Conservation (phyloP, 1,140 invertebrate genomes). For the Bombus fervidus region DNA sequence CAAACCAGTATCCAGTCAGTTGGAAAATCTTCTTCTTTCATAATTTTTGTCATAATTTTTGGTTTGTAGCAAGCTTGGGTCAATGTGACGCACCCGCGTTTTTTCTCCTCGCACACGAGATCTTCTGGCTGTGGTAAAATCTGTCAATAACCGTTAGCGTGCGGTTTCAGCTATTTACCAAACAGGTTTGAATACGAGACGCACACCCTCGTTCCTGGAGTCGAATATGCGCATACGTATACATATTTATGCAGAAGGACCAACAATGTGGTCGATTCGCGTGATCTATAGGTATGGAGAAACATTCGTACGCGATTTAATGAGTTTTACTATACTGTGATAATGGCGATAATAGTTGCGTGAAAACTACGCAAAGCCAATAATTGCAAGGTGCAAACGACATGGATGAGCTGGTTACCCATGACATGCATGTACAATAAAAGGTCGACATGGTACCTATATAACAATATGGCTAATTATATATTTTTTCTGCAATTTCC, state of each 20-base stretch:
- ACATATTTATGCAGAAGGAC: constrained; percentile 16
- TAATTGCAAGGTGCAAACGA: neutral
- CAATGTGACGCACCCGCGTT: neutral
- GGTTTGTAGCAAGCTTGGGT: neutral
- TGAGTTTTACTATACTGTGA: constrained; percentile 7
- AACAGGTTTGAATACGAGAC: constrained; percentile 58
- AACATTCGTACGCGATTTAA: constrained; percentile 40
- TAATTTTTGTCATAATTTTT: neutral
- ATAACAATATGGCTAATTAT: too few species aligned
- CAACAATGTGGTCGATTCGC: neutral
- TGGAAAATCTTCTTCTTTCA: neutral
- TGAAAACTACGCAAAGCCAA: neutral
- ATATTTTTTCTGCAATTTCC: neutral
- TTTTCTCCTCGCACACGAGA: neutral
- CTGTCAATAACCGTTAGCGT: constrained; percentile 58
- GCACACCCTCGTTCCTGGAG: constrained; percentile 21
- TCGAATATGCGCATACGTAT: neutral
- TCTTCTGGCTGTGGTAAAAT: constrained; percentile 48
- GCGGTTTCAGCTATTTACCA: constrained; percentile 53
- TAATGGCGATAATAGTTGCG: neutral
- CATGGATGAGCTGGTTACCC: too few species aligned
- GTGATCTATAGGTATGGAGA: constrained; percentile 27
- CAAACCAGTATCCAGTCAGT: neutral
- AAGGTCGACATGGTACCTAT: neutral
- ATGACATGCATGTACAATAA: neutral